A percentile compares a stretch with the other conserved stretches of the same genome.
Evolutionary conservation across 2,113 vertebrate species (phyloP).

Genomic region (Epinephelus lanceolatus): DNA sequence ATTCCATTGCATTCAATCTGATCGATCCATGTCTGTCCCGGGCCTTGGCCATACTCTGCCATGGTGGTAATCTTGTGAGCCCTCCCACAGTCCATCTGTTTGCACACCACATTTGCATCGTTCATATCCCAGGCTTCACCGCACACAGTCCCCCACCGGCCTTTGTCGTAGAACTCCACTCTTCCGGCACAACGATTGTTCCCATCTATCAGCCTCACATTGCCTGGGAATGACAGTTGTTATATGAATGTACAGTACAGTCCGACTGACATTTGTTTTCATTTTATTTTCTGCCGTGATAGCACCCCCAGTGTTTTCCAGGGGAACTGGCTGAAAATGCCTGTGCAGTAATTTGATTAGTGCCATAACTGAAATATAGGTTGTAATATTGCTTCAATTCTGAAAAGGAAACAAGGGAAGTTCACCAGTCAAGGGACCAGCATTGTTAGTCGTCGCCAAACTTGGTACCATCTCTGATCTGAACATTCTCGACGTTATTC

Average conservation of each 20-base stretch:
- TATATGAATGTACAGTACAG: neutral
- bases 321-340: no score
- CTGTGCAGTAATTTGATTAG: no score
- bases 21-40: conserved; percentile 26
- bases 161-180: conserved; percentile 68
- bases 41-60: conserved; percentile 33
- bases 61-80: conserved; percentile 33
- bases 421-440: neutral
- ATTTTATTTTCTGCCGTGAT: neutral
- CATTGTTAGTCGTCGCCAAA: neutral
- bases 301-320: neutral
- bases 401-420: neutral
- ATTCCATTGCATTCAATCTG: conserved; percentile 68
- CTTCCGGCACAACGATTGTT: conserved; percentile 61
- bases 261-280: neutral
- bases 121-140: conserved; percentile 69
- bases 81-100: conserved; percentile 66
- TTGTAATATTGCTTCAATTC: neutral
- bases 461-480: neutral
- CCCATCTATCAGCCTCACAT: conserved; percentile 63
- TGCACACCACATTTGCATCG: conserved; percentile 68
- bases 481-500: neutral
- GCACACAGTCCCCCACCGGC: conserved; percentile 74
- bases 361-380: neutral
- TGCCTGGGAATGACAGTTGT: conserved; percentile 56